Evolutionary conservation across 2,113 vertebrate species (phyloP), one percentile per base, ranked within the genome.

Genomic region (Tetrax tetrax): DNA sequence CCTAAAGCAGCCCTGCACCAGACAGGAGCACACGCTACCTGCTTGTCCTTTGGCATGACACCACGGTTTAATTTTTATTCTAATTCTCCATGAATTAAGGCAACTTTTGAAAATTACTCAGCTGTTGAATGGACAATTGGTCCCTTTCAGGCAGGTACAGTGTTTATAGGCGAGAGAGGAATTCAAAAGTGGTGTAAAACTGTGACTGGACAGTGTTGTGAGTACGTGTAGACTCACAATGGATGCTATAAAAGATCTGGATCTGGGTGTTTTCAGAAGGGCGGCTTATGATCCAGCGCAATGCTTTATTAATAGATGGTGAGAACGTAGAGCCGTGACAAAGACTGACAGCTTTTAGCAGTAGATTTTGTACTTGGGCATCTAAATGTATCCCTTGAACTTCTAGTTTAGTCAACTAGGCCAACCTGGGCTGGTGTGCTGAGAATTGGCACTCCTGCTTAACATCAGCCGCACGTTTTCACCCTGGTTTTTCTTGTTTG

Each of bases 261-360:
- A 71, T 33, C 57, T 91, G 63, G 50, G 41, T 91, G 31, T 94
- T 96, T 76, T 47, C 75, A 87, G 78, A 80, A 79, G 61, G 33
- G 35, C 25, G 78, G 87, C 57, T 51, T 59, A 38, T 9, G 63
- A 16, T 37, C 63, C 85, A 10, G 20, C 0, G 13, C n/a, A 54
- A 48, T 38, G 64, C 50, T 76, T 6, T 92, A 89, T 86, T 80
- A 93, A 96, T 89, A 94, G 90, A 19, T n/a, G 53, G 65, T 0
- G 2, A 63, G 79, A 93, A 93, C 5, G 41, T 1, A 60, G 85
- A 77, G 50, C 86, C 54, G 79, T 0, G 21, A 57, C 90, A 88
- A 10, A 61, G 80, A 77, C 0, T 83, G 90, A 61, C 81, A 88
- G 79, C 41, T 86, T 57, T 20, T 63, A 92, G 90, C 83, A 69